These are phyloP conservation scores for Cyprinella venusta DNA, from an alignment of 2,797 vertebrate species.

Conservation along the genomic window DNA sequence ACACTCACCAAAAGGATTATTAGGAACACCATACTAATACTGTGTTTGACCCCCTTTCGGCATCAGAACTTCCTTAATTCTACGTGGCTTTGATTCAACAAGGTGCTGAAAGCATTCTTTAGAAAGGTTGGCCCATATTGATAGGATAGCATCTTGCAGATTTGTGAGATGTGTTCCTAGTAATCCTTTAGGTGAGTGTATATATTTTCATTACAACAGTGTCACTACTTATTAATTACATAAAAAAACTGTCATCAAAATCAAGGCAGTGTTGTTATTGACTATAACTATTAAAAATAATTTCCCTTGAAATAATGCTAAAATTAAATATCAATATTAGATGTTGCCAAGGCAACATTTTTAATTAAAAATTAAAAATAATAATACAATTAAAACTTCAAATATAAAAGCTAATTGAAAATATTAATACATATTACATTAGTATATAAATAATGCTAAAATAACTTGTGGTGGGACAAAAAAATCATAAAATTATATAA, in stretches of 20 bases:
- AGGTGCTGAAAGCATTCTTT: too few relatives aligned
- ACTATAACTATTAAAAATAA: not conserved
- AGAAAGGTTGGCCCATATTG: too few relatives aligned
- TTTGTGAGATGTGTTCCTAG: too few relatives aligned
- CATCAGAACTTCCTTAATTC: too few relatives aligned
- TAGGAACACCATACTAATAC: too few relatives aligned
- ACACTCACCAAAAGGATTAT: too few relatives aligned
- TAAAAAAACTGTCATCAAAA: not conserved
- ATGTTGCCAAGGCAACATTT: not conserved
- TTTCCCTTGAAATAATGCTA: not conserved
- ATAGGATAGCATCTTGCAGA: too few relatives aligned
- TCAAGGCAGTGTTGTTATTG: not conserved
- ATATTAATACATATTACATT: not conserved
- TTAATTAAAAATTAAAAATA: not conserved
- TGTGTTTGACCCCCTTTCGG: too few relatives aligned
- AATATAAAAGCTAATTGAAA: not conserved
- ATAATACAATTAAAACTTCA: not conserved
- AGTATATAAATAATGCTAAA: not conserved
- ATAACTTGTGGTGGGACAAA: not conserved
- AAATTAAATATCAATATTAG: not conserved
- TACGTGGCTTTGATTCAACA: too few relatives aligned
- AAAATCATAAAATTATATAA: not conserved
- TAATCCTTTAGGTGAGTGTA: too few relatives aligned
- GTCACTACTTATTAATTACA: not conserved
- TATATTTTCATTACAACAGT: not conserved